Base-by-base conservation (phyloP, 2,797 vertebrate species). In the Cryptoprocta ferox region DNA sequence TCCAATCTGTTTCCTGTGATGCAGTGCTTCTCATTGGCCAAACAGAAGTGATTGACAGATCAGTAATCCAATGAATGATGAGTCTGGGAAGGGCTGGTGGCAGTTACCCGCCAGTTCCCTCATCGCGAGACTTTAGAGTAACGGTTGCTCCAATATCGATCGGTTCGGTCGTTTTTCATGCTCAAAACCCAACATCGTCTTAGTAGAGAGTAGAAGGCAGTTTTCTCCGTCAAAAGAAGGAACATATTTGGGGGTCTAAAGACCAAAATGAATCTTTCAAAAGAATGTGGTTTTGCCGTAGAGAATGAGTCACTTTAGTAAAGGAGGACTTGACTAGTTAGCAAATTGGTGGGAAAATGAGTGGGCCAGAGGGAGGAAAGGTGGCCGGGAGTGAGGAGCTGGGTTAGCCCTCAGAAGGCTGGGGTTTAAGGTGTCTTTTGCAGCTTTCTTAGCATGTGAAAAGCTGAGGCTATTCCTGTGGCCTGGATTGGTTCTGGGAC, bases 1-100 rank as follows among this genome's bases (percentile, higher is more conserved):
- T 8, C 42, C 68, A 70, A n/a, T 3, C 53, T 32, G 19, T 10
- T 71, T 61, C 39, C n/a, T 32, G 14, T 14, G 45, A 66, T 24
- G 1, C 0, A 0, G 0, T 37, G 76, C 30, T 90, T 61, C 61
- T 97, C 80, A 98, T 97, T 98, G 96, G 97, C 6, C 28, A n/a
- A 82, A 75, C 50, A 70, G 37, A 85, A 53, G 45, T 97, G 96
- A 97, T 73, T 88, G 98, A 71, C 95, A 88, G 73, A 21, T 66
- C 26, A 56, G 0, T 21, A 82, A 19, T 7, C 68, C 97, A 97
- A 90, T 97, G 94, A 93, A 42, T 7, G 59, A 78, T 6, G 61
- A 82, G 1, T 28, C 70, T 90, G 80, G 56, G 63, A 70, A 68
- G 14, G 2, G 1, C 2, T 2, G 0, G 4, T 0, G 32, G 19